These are phyloP conservation scores for Tetrao urogallus DNA, from an alignment of 2,113 vertebrate genomes.

Conservation along the genomic window DNA sequence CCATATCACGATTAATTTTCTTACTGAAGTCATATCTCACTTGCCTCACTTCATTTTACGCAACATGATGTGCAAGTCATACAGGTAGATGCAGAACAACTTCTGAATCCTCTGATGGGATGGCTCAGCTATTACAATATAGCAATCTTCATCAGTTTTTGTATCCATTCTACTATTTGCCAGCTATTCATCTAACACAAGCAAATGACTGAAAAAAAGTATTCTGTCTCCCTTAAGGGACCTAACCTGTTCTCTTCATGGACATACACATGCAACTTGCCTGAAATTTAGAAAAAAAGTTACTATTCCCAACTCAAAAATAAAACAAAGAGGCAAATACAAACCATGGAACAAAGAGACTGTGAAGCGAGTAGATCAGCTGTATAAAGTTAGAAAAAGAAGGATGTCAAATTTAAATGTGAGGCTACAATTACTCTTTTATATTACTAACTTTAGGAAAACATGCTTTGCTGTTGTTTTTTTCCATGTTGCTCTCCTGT, in stretches of 20 bases:
- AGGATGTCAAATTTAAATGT: neutral
- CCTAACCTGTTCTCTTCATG: neutral
- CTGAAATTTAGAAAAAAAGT: neutral
- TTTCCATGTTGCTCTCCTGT: neutral
- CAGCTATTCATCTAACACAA: neutral
- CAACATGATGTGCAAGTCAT: neutral
- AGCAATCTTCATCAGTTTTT: neutral
- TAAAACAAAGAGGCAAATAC: too few species aligned
- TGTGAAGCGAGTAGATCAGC: neutral
- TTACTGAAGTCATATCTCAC: neutral
- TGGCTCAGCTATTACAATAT: neutral
- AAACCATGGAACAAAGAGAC: neutral
- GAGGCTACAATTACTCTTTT: neutral
- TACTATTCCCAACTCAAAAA: neutral
- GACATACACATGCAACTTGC: fast-evolving
- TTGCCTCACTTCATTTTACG: neutral
- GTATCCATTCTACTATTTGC: neutral
- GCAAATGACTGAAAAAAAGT: neutral
- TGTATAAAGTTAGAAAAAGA: neutral
- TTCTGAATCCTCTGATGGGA: neutral
- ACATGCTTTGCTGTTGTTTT: neutral
- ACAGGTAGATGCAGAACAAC: neutral
- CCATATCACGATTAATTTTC: neutral
- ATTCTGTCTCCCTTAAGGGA: neutral
- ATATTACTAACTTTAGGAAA: neutral